Conservation (phyloP, 2,113 vertebrate species). For the Donacobius atricapilla region DNA sequence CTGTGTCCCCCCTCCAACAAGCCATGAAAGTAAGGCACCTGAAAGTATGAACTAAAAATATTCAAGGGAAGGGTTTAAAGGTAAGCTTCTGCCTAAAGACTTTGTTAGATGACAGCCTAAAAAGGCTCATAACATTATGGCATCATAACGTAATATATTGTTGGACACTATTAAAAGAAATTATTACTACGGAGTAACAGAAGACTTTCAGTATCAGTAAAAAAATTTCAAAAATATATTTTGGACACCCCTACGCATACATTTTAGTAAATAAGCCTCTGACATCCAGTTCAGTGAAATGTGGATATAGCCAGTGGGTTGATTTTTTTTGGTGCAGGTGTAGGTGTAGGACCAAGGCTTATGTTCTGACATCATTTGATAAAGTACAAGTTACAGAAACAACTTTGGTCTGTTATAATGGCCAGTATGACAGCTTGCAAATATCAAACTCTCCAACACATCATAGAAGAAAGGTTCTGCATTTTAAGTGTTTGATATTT, state of each 20-base stretch:
- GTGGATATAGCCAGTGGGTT: neutral
- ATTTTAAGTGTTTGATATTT: slow-evolving; percentile 32
- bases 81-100: neutral
- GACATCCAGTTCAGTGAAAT: neutral
- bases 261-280: neutral
- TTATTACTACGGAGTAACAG: neutral
- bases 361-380: neutral
- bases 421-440: slow-evolving; percentile 2
- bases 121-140: neutral
- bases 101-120: neutral
- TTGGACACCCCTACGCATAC: neutral
- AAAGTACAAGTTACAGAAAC: neutral
- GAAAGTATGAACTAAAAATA: neutral
- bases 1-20: neutral
- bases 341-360: neutral
- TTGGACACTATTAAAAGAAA: neutral
- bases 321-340: neutral
- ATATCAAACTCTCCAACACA: neutral
- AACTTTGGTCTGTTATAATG: neutral
- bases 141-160: neutral
- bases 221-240: neutral
- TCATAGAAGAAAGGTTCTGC: neutral
- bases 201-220: neutral
- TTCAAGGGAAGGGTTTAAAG: neutral
- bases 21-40: neutral